Evolutionary conservation across 2,888 invertebrate genomes (phyloP).

Genomic region (Himalopsyche anomala): DNA sequence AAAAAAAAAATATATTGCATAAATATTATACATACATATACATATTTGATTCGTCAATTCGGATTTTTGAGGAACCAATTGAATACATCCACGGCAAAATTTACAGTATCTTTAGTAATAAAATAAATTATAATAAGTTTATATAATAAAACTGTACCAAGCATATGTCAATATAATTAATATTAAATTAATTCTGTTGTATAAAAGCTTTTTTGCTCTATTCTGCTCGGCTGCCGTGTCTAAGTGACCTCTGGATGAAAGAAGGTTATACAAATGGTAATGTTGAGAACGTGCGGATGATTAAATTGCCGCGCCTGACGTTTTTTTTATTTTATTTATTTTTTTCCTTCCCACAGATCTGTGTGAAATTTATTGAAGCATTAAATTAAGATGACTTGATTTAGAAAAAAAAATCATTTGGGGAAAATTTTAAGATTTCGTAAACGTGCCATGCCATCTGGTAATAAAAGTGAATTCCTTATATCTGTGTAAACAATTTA

Average conservation of each 20-base stretch:
- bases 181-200: too few relatives aligned
- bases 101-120: too few relatives aligned
- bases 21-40: too few relatives aligned
- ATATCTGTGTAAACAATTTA: too few relatives aligned
- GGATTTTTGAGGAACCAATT: too few relatives aligned
- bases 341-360: not conserved
- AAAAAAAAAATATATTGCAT: too few relatives aligned
- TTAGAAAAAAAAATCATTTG: not conserved
- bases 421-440: not conserved
- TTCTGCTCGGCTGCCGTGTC: not conserved
- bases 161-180: too few relatives aligned
- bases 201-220: too few relatives aligned
- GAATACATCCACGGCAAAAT: too few relatives aligned
- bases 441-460: not conserved
- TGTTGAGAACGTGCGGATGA: conserved; percentile 42
- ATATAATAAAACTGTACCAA: too few relatives aligned
- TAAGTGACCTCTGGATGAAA: not conserved
- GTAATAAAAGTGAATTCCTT: not conserved
- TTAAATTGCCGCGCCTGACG: not conserved
- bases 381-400: conserved; percentile 18
- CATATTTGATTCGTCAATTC: too few relatives aligned
- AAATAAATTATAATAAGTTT: too few relatives aligned
- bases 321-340: not conserved
- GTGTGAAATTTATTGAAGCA: not conserved
- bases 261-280: not conserved